Evolutionary conservation across 2,113 vertebrate species (phyloP), one percentile per base, ranked within the genome.

Genomic region (Rousettus leschenaultii): DNA sequence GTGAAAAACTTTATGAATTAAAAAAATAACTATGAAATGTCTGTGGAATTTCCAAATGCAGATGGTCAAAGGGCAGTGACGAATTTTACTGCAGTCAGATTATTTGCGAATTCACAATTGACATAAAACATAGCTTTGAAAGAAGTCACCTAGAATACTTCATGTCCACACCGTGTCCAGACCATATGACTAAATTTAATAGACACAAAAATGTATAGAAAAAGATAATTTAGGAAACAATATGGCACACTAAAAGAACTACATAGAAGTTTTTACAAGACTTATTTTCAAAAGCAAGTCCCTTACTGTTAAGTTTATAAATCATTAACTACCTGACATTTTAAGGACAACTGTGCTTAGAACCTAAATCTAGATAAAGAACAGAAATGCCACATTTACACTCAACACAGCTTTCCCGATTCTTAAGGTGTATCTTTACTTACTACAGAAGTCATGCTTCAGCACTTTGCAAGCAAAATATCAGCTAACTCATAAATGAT

Each of bases 381-480:
- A 43, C 61, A 96, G 51, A 65, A 30, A 2, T 4, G 0, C 3
- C 1, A 57, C 55, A 57, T n/a, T 59, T 6, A 63, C 35, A 63
- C 3, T 40, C 33, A 3, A 14, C 38, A 55, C 0, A 3, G 35
- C 16, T 28, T 59, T 73, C 78, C 51, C 75, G 43, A 40, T 9
- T 45, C 71, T 68, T 66, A 24, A 61, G 8, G 14, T 45, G 30
- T 1, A 51, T 55, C 33, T 79, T 92, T 13, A 61, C 43, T 48
- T 73, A 57, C 14, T 48, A 18, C 0, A 70, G 21, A 89, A 88
- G 30, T n/a, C 65, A 26, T 3, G 28, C 33, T 66, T 86, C 57
- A 51, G 40, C 79, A 57, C 82, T 71, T 30, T 68, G 35, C 26
- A 91, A 83, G 66, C 80, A 83, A 95, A 88, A 91, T 92, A 38